Conservation (phyloP, 1,140 invertebrate species). For the Chelonus insularis region DNA sequence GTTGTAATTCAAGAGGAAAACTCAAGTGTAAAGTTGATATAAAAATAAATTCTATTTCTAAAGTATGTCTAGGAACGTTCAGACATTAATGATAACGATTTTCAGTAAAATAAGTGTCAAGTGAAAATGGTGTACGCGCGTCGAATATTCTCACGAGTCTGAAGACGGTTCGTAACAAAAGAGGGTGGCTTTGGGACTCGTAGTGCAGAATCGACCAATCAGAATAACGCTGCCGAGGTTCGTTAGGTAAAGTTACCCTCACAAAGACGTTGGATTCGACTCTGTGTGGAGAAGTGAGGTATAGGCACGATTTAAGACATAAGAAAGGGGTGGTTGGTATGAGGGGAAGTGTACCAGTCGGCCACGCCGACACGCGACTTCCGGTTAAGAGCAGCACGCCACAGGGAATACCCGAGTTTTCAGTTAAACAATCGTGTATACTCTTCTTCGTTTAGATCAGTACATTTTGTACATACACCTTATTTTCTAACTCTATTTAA, state of each 20-base stretch:
- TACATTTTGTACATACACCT: background rate
- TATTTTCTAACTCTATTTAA: background rate
- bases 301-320: background rate
- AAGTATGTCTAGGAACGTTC: no score
- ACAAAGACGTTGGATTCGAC: slow-evolving; percentile 1
- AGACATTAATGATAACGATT: no score
- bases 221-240: slow-evolving; percentile 39
- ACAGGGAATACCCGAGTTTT: slow-evolving; percentile 40
- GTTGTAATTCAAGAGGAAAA: no score
- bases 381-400: slow-evolving; percentile 50
- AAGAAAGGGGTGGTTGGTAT: slow-evolving; percentile 9
- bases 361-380: slow-evolving; percentile 56
- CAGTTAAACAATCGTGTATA: slow-evolving; percentile 20
- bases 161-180: slow-evolving; percentile 36
- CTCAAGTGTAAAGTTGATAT: no score
- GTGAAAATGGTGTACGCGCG: slow-evolving; percentile 31
- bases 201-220: slow-evolving; percentile 53
- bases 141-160: slow-evolving; percentile 49
- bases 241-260: slow-evolving; percentile 35
- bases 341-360: slow-evolving; percentile 37
- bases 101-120: background rate
- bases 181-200: slow-evolving; percentile 36
- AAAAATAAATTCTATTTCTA: no score
- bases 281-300: slow-evolving; percentile 17
- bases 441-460: background rate